Evolutionary conservation across 1,140 invertebrate species (phyloP), one percentile per base, ranked within the genome.

Genomic region (Apis laboriosa): DNA sequence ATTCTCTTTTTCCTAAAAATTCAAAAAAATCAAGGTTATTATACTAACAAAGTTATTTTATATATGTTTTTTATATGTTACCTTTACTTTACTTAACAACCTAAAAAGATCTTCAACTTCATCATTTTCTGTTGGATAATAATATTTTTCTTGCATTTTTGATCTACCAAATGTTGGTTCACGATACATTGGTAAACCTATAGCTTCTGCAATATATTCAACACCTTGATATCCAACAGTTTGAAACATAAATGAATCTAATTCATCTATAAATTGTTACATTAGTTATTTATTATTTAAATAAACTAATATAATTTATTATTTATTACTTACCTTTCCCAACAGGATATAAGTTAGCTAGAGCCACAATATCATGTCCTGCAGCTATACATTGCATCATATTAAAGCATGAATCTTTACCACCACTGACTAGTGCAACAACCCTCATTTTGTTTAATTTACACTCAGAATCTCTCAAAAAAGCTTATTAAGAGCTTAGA

Each of bases 191-290:
- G 99, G 99, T 81, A 99, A 94, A 4, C 96, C 97, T 96, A 99
- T 97, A 3, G 99, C 99, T 93, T 99, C 97, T 61, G 98, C 97
- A 93, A 99, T 98, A 82, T 97, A 95, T 77, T 97, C 96, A 86
- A 99, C 97, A 55, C 97, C 98, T 95, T 99, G 97, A 94, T 99
- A 97, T 15, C 99, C 99, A 75, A 99, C 99, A 74, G 98, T 99
- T 95, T 99, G 99, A 93, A 99, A 99, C 99, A 99, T 99, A 91
- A 98, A 99, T 91, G 99, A 99, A 94, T 99, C 99, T 85, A 99
- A 93, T 93, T 99, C 99, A 95, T 98, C 97, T 98, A 90, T 24
- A 87, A 94, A 93, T 76, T 61, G 21, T 84, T 80, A 70, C 13
- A 43, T 73, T 24, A 84, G 56, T 80, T 55, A 64, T 13, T 5